phyloP scores from a whole-genome alignment of 2,113 vertebrate species.

The Canis aureus region DNA sequence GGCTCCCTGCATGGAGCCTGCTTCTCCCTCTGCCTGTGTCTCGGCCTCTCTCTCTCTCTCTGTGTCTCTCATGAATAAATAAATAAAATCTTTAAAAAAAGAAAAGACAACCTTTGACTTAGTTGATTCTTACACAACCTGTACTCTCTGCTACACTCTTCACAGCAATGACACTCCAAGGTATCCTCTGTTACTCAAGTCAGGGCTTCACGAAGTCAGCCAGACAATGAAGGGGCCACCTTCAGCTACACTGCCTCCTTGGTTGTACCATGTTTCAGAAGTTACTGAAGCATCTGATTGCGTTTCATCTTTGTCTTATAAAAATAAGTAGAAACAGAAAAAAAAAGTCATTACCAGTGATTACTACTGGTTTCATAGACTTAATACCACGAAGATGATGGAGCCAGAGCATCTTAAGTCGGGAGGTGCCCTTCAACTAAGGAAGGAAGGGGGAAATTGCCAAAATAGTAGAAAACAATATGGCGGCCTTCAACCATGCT shows the following conservation, averaged over 20 bases:
- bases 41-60: no score
- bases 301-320: neutral
- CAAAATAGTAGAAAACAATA: fast-evolving
- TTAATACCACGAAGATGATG: neutral
- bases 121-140: neutral
- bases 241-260: fast-evolving
- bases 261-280: fast-evolving
- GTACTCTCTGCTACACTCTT: neutral
- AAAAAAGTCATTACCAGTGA: neutral
- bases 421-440: neutral
- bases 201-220: neutral
- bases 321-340: neutral
- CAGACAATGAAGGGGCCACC: fast-evolving
- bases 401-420: neutral
- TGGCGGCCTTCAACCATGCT: fast-evolving
- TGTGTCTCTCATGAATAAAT: no score
- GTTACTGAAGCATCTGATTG: no score
- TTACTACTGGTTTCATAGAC: neutral
- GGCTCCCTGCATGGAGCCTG: no score
- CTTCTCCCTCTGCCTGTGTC: no score
- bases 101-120: neutral
- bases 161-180: neutral
- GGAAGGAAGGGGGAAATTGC: no score
- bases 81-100: no score
- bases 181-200: neutral